A percentile compares a stretch with the other conserved stretches of the same genome.
phyloP scores from a whole-genome alignment of 2,888 invertebrate species.

The Pecten maximus region DNA sequence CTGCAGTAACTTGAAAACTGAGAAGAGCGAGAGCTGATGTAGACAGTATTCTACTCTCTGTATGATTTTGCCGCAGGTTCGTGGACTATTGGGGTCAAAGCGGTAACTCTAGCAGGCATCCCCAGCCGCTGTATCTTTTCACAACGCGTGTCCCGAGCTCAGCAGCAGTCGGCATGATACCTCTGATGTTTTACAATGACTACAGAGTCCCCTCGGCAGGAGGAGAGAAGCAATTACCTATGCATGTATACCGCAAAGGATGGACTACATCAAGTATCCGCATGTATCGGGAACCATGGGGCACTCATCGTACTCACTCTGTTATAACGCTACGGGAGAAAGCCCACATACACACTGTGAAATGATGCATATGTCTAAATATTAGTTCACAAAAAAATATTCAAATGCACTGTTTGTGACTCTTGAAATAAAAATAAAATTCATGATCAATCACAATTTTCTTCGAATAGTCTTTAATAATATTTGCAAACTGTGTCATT shows the following conservation, averaged over 20 bases:
- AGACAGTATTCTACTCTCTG: background rate
- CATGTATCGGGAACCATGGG: background rate
- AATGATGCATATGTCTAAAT: background rate
- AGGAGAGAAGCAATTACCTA: background rate
- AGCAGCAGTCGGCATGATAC: background rate
- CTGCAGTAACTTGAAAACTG: background rate
- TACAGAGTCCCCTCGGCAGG: background rate
- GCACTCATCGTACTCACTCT: background rate
- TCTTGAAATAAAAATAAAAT: background rate
- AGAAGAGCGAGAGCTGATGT: background rate
- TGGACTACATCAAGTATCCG: background rate
- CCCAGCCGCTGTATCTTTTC: background rate
- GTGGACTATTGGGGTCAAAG: slow-evolving; percentile 2
- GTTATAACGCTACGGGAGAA: background rate
- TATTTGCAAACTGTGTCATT: no score
- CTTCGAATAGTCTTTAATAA: background rate
- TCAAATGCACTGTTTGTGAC: no score
- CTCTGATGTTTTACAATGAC: background rate
- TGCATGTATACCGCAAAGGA: background rate
- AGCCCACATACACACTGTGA: background rate
- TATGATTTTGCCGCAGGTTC: background rate
- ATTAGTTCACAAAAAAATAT: no score
- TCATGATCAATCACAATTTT: background rate
- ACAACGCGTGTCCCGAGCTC: background rate
- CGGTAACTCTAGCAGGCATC: background rate